phyloP scores from a whole-genome alignment of 2,797 vertebrate genomes.

The Botia almorhae region DNA sequence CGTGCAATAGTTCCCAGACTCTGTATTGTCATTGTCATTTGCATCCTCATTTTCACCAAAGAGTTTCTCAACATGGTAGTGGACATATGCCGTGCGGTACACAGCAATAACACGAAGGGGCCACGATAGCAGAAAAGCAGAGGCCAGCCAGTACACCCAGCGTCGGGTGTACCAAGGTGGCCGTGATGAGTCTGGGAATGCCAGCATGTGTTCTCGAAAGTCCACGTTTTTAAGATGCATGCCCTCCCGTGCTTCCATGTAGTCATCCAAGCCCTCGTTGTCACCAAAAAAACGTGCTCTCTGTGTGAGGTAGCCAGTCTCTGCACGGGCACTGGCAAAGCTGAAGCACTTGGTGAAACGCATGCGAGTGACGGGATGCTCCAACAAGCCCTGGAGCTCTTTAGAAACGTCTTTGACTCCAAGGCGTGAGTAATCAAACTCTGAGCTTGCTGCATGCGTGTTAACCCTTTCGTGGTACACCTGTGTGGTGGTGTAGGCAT shows the following conservation, averaged over 20 bases:
- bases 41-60: conserved; percentile 74
- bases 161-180: conserved; percentile 79
- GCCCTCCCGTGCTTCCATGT: conserved; percentile 82
- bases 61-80: conserved; percentile 84
- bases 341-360: conserved; percentile 84
- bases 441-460: conserved; percentile 72
- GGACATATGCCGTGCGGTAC: conserved; percentile 79
- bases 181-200: conserved; percentile 74
- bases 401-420: conserved; percentile 72
- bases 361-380: conserved; percentile 70
- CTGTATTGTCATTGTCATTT: conserved; percentile 61
- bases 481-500: conserved; percentile 81
- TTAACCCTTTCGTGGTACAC: conserved; percentile 78
- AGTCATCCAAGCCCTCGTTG: conserved; percentile 81
- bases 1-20: conserved; percentile 49
- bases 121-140: conserved; percentile 77
- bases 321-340: conserved; percentile 77
- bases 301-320: conserved; percentile 80
- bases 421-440: conserved; percentile 72
- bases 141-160: conserved; percentile 78
- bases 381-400: conserved; percentile 75
- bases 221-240: conserved; percentile 83
- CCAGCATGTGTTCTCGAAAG: conserved; percentile 80
- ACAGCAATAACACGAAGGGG: conserved; percentile 76
- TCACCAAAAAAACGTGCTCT: conserved; percentile 79